Conservation (phyloP, 2,797 vertebrate genomes). For the Clarias laeviceps region DNA sequence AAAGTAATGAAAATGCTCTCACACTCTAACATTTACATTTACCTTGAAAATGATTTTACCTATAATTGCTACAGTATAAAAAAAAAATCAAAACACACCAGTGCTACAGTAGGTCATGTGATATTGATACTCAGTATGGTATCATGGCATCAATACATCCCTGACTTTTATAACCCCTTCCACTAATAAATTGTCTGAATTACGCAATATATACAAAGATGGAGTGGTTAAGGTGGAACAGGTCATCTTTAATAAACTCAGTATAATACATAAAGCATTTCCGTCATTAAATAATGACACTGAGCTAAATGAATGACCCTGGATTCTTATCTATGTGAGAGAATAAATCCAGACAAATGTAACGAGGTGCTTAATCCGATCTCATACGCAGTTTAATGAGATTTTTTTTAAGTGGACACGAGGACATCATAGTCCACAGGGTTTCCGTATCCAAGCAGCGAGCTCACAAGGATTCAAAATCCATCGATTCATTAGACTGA, state of each 20-base stretch:
- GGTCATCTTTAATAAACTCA: neutral
- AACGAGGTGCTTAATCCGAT: neutral
- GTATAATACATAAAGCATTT: neutral
- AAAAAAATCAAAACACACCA: neutral
- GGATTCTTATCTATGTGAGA: no score
- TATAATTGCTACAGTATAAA: neutral
- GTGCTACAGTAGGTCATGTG: neutral
- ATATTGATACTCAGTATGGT: neutral
- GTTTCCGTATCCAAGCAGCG: neutral
- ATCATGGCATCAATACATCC: neutral
- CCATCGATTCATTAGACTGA: neutral
- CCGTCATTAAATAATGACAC: neutral
- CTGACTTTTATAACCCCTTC: neutral
- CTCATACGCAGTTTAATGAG: neutral
- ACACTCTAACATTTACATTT: neutral
- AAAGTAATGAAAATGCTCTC: neutral
- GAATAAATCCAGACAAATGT: conserved; percentile 9
- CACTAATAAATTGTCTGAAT: neutral
- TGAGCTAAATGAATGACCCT: neutral
- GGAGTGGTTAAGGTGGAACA: neutral
- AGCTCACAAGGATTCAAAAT: neutral
- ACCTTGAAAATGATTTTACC: no score
- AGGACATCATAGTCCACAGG: neutral
- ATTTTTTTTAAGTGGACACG: neutral
- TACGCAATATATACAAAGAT: neutral